Base-by-base conservation (phyloP, 2,888 invertebrate genomes). In the Drosophila cognata region DNA sequence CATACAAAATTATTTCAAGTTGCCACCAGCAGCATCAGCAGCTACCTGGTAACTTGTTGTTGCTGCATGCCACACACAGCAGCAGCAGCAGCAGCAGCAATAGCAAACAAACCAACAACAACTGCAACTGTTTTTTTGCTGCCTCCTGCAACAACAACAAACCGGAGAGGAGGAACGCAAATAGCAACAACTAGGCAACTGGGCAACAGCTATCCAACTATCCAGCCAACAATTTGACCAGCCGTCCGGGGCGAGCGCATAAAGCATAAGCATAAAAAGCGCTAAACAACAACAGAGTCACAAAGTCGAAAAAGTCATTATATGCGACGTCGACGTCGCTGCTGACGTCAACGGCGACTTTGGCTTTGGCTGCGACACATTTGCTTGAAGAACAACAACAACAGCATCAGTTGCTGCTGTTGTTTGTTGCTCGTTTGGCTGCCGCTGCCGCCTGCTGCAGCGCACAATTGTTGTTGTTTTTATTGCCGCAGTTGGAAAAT, bases 1-100 rank as follows among this genome's bases (percentile, higher is more conserved):
- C 91, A 91, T 89, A 91, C 88, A 85, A 89, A 91, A 91, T 84
- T 72, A 89, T 89, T 88, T 82, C 80, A 85, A 89, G 81, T 83
- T 87, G 79, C 84, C 79, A 79, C 78, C 82, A 75, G 77, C 83
- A 74, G 61, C 69, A 67, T 31, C 51, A 68, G 38, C 61, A 62
- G n/a, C 63, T 67, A 61, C 52, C 60, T 68, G 59, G 77, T 75
- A 61, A 51, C 65, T 69, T 58, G 51, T 52, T 56, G 81, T 66
- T 71, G 74, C 58, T 77, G 84, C 85, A 88, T 84, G 84, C 88
- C 86, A 85, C 79, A 84, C 79, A 82, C 80, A 81, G 81, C 82
- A 82, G 71, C 33, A 52, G 6, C 51, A 51, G 13, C 77, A 72
- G 48, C 82, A 74, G 48, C 79, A 68, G 33, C 68, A 72, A 51